Evolutionary conservation across 2,797 vertebrate genomes (phyloP).

Genomic region (Cirrhinus molitorella): DNA sequence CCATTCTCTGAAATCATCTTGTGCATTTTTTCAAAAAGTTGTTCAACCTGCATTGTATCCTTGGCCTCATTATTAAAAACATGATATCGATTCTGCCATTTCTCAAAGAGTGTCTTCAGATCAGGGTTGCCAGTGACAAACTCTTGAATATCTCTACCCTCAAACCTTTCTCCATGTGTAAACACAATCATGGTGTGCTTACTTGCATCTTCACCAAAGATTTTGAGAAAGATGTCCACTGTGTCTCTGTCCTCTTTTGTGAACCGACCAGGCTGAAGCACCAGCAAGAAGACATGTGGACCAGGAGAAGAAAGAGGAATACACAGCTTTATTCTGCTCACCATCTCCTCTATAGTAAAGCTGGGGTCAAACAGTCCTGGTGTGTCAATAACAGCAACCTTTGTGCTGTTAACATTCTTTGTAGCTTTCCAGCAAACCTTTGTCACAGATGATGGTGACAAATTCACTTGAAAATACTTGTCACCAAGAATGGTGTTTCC

Average conservation of each 20-base stretch:
- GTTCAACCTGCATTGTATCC: constrained; percentile 4
- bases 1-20: constrained; percentile 17
- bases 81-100: constrained; percentile 21
- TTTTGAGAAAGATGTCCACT: constrained; percentile 2
- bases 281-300: constrained; percentile 36
- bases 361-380: constrained; percentile 48
- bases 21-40: constrained; percentile 35
- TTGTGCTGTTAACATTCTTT: constrained; percentile 9
- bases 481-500: constrained; percentile 42
- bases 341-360: constrained; percentile 22
- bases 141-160: constrained; percentile 8
- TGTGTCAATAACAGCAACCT: constrained; percentile 44
- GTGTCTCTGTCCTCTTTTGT: constrained; percentile 36
- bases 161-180: constrained; percentile 7
- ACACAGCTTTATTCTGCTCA: constrained; percentile 25
- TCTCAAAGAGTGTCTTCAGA: constrained; percentile 23
- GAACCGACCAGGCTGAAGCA: constrained; percentile 18
- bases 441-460: constrained; percentile 25
- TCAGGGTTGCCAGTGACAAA: constrained; percentile 10
- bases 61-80: constrained; percentile 37
- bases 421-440: constrained; percentile 23
- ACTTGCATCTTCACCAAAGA: constrained; percentile 36
- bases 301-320: constrained; percentile 35
- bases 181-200: constrained; percentile 14
- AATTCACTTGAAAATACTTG: constrained; percentile 4